Evolutionary conservation across 2,113 vertebrate species (phyloP).

Genomic region (Rhabdornis inornatus): DNA sequence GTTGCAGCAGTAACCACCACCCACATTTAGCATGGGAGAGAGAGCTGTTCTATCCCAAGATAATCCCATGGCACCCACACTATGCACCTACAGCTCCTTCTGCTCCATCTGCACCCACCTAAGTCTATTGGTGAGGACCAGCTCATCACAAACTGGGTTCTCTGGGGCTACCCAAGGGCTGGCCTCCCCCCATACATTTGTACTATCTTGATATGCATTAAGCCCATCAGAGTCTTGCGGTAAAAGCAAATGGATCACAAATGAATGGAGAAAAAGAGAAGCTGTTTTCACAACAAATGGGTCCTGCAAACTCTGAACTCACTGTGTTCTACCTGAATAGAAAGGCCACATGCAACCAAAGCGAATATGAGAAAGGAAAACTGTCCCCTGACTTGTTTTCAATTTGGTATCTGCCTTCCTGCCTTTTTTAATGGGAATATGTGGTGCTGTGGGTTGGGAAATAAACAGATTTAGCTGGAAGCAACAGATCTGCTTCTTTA

Average conservation of each 20-base stretch:
- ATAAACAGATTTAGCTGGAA: constrained; percentile 28
- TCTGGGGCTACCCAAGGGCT: background rate
- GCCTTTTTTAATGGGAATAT: background rate
- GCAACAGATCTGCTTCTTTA: background rate
- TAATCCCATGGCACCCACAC: background rate
- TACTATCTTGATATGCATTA: background rate
- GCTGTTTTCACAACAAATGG: background rate
- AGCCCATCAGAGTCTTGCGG: background rate
- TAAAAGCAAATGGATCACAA: background rate
- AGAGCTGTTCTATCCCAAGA: background rate
- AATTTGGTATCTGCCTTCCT: background rate
- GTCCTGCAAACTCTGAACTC: background rate
- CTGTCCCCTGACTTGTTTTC: background rate
- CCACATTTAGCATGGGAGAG: background rate
- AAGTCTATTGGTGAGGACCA: background rate
- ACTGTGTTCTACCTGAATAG: background rate
- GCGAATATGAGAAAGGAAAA: background rate
- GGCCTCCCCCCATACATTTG: background rate
- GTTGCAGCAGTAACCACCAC: background rate
- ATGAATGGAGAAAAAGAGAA: background rate
- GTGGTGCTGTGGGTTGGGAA: background rate
- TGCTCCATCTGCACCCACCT: background rate
- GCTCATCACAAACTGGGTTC: background rate
- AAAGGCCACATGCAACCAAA: background rate
- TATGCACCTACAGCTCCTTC: background rate